Percentiles rank a stretch among this genome's conserved stretches.
Conservation (phyloP, 2,113 vertebrate genomes). For the Cnemophilus loriae region DNA sequence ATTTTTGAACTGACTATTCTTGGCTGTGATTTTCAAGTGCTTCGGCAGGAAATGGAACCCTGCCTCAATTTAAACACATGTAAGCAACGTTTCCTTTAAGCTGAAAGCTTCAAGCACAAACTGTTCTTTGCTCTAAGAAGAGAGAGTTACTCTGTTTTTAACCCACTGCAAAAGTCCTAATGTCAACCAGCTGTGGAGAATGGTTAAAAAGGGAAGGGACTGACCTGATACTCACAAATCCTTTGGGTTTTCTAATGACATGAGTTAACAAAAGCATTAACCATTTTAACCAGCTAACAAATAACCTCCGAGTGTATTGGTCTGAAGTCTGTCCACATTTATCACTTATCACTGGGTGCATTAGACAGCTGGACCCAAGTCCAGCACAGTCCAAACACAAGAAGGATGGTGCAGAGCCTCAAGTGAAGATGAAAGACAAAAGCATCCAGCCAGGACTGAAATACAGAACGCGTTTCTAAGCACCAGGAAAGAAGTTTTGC, state of each 20-base stretch:
- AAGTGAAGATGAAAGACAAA: not conserved
- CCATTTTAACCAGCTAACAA: not conserved
- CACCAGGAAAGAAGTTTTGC: not conserved
- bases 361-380: not conserved
- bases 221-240: not conserved
- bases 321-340: not conserved
- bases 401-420: not conserved
- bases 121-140: not conserved
- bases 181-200: not conserved
- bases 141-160: not conserved
- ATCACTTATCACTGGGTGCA: fast-evolving
- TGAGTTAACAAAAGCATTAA: not conserved
- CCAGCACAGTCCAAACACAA: not conserved
- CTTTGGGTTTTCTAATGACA: not conserved
- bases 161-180: not conserved
- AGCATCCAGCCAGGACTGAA: not conserved
- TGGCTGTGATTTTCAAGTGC: not conserved
- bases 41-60: not conserved
- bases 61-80: not conserved
- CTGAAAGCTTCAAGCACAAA: not conserved
- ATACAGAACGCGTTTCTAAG: not conserved
- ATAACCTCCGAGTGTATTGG: not conserved
- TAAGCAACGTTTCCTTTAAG: not conserved
- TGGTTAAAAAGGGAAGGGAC: not conserved
- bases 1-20: not conserved